phyloP scores from a whole-genome alignment of 2,113 vertebrate species.

The Polypterus senegalus region DNA sequence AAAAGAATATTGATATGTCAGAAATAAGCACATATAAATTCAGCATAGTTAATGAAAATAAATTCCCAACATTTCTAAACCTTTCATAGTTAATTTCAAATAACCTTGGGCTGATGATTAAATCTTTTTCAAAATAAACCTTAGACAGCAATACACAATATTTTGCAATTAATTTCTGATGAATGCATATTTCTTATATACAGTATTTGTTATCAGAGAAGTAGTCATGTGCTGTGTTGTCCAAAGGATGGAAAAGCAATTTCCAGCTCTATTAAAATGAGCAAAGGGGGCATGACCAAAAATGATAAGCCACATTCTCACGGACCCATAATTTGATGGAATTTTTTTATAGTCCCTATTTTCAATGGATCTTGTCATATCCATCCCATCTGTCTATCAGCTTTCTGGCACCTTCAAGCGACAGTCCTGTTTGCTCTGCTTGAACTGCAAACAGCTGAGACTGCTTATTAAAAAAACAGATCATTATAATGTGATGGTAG shows the following conservation, averaged over 20 bases:
- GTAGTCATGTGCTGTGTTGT: background rate
- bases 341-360: constrained; percentile 5
- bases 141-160: background rate
- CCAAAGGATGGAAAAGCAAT: constrained; percentile 1
- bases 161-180: background rate
- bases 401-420: background rate
- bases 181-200: no score
- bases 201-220: background rate
- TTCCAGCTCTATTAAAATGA: constrained; percentile 2
- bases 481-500: background rate
- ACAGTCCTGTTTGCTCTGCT: constrained; percentile 12
- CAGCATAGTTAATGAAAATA: background rate
- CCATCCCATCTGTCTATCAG: constrained; percentile 10
- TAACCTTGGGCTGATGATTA: background rate
- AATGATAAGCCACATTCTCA: constrained; percentile 4
- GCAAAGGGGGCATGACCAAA: background rate
- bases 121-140: background rate
- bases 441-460: constrained; percentile 11
- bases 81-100: background rate
- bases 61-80: background rate
- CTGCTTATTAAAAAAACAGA: constrained; percentile 4
- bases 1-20: no score
- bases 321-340: constrained; percentile 6
- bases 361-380: constrained; percentile 8
- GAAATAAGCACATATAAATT: background rate